These are phyloP conservation scores for Leptopilina clavipes DNA, from an alignment of 1,140 invertebrate genomes.

Conservation along the genomic window DNA sequence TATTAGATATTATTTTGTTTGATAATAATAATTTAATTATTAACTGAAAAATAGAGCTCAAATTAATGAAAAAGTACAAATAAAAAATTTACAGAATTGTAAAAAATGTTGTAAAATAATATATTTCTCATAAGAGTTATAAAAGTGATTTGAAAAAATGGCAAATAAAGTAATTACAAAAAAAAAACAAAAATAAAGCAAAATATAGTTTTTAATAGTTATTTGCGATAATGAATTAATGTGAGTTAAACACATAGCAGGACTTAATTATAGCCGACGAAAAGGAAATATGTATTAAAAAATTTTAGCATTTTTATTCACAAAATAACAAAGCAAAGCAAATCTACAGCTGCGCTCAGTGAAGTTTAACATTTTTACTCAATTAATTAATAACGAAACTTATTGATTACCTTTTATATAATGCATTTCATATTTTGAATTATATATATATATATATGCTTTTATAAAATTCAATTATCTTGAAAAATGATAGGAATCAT, in stretches of 20 bases:
- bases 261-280: background rate
- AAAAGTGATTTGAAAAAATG: no score
- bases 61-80: no score
- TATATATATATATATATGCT: no score
- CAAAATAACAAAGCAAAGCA: background rate
- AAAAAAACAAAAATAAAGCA: background rate
- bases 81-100: no score
- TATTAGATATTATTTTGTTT: no score
- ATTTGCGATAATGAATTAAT: background rate
- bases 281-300: constrained; percentile 15
- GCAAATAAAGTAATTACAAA: background rate
- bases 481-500: constrained; percentile 15
- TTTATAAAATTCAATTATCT: constrained; percentile 26
- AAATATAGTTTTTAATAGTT: no score
- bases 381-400: background rate
- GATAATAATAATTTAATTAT: no score
- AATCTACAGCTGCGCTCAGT: background rate
- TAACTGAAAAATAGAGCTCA: no score
- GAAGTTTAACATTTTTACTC: background rate
- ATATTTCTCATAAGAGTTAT: no score
- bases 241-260: background rate
- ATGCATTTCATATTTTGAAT: background rate
- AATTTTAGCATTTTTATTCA: constrained; percentile 22
- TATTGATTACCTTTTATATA: constrained; percentile 3
- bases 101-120: no score